Evolutionary conservation across 1,140 invertebrate genomes (phyloP), one percentile per base, ranked within the genome.

Genomic region (Philotrypesis tridentata): DNA sequence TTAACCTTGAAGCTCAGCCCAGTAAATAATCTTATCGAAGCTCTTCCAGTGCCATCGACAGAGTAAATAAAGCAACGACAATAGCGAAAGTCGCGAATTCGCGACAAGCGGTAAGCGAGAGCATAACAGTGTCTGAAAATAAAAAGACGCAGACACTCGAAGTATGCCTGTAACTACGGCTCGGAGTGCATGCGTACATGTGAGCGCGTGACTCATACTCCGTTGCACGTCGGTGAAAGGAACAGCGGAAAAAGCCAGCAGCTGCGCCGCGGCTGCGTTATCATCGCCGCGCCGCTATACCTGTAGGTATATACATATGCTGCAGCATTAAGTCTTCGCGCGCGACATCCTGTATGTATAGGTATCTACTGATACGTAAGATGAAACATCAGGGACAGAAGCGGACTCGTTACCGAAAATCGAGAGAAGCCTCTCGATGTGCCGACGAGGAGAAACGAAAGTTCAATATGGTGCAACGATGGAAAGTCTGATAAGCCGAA

Each of bases 161-260:
- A 43, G 40, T 43, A 43, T 14, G 40, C n/a, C n/a, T n/a, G n/a
- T n/a, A n/a, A n/a, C n/a, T n/a, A n/a, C n/a, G n/a, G n/a, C n/a
- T n/a, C n/a, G n/a, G 31, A 5, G 31, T 70, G n/a, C 25, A 65
- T 25, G 61, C n/a, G 61, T 2, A 65, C 25, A 65, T 27, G 61
- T 65, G 61, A 12, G 27, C 67, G 27, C 31, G 31, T 73, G 48
- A 48, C n/a, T 73, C 48, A 48, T 27, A 25, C 43, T 68, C 27
- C 29, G 27, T 21, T 67, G 31, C 55, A 43, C 71, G n/a, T 29
- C 55, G 27, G 48, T 43, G 37, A 81, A 82, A 75, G 23, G 48
- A 82, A 67, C 31, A 61, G 43, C 33, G 33, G 31, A 40, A 75
- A 73, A 73, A 73, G 43, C 25, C 14, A 73, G 21, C n/a, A 72